A percentile compares a stretch with the other conserved stretches of the same genome.
Conservation (phyloP, 2,888 invertebrate species). For the Cordylochernes scorpioides region DNA sequence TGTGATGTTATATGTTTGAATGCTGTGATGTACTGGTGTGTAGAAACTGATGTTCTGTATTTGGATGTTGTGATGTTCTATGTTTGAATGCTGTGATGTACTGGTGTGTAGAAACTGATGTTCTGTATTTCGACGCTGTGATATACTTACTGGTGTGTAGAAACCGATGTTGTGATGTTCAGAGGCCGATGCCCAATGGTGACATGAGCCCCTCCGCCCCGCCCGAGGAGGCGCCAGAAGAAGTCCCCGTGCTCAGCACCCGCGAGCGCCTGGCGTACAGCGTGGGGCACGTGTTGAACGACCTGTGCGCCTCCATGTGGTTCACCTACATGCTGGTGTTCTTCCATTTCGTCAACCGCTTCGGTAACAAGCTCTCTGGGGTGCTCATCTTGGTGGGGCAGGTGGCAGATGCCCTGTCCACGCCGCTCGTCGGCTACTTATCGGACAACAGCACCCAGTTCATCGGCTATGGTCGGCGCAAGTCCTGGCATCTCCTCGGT, state of each 20-base stretch:
- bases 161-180: too few relatives aligned
- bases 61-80: too few relatives aligned
- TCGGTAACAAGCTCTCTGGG: slow-evolving; percentile 12
- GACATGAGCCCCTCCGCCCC: too few relatives aligned
- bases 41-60: too few relatives aligned
- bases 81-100: too few relatives aligned
- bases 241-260: slow-evolving; percentile 7
- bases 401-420: slow-evolving; percentile 54
- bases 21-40: too few relatives aligned
- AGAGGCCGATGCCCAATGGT: too few relatives aligned
- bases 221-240: too few relatives aligned
- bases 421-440: slow-evolving; percentile 60
- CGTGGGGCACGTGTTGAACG: slow-evolving; percentile 67
- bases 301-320: slow-evolving; percentile 79
- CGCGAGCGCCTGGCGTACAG: slow-evolving; percentile 31
- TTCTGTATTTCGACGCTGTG: too few relatives aligned
- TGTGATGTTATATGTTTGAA: too few relatives aligned
- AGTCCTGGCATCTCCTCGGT: slow-evolving; percentile 27
- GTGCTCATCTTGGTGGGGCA: slow-evolving; percentile 23
- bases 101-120: too few relatives aligned
- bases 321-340: slow-evolving; percentile 38
- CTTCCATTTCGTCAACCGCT: slow-evolving; percentile 10
- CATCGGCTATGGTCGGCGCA: slow-evolving; percentile 23
- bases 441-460: slow-evolving; percentile 39
- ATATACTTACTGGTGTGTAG: too few relatives aligned